Conservation (phyloP, 2,113 vertebrate genomes). For the Campylorhamphus procurvoides region DNA sequence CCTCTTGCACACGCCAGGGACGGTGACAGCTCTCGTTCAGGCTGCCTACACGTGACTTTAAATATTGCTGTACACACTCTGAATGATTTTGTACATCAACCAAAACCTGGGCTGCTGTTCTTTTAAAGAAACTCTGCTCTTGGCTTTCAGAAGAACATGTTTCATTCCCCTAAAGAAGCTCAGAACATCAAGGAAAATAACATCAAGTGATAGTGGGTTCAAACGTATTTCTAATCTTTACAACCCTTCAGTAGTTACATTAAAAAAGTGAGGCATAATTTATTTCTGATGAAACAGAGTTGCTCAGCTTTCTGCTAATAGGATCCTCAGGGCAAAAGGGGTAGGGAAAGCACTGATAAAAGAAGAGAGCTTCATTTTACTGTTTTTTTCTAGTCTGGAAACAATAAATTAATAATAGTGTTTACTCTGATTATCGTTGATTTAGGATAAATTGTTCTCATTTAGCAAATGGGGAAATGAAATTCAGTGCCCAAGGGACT, state of each 20-base stretch:
- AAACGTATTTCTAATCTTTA: constrained; percentile 73
- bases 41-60: not conserved
- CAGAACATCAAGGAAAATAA: constrained; percentile 70
- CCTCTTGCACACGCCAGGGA: not conserved
- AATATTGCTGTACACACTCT: not conserved
- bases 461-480: constrained; percentile 56
- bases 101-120: not conserved
- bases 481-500: constrained; percentile 14
- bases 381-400: constrained; percentile 41
- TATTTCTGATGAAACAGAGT: constrained; percentile 73
- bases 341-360: constrained; percentile 45
- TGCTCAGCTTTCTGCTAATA: constrained; percentile 71
- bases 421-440: constrained; percentile 62
- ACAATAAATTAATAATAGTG: constrained; percentile 73
- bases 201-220: constrained; percentile 67
- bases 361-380: constrained; percentile 14
- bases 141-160: constrained; percentile 57
- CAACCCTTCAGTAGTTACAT: constrained; percentile 68
- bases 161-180: constrained; percentile 61
- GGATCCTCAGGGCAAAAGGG: constrained; percentile 73
- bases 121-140: constrained; percentile 47
- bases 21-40: not conserved
- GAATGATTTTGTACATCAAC: constrained; percentile 4
- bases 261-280: constrained; percentile 72
- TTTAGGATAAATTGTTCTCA: constrained; percentile 67